These are phyloP conservation scores for Euphydryas editha DNA, from an alignment of 2,888 invertebrate genomes.

Conservation along the genomic window DNA sequence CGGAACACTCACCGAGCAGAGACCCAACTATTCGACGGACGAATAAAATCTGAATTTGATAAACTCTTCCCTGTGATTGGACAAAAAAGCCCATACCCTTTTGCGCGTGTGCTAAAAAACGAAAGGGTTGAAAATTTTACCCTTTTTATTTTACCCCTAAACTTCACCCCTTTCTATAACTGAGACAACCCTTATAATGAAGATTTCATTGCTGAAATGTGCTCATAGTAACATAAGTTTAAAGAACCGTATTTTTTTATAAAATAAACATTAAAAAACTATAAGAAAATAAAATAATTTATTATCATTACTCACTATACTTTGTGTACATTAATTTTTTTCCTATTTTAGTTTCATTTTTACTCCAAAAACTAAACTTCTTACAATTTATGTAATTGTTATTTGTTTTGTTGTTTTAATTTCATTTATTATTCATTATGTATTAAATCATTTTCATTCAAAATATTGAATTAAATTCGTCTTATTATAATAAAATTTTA, in stretches of 20 bases:
- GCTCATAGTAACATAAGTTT: background rate
- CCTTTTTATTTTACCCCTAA: conserved; percentile 68
- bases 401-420: no score
- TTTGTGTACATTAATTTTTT: background rate
- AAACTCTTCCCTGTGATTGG: conserved; percentile 73
- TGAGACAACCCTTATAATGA: conserved; percentile 5
- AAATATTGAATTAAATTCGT: background rate
- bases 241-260: background rate
- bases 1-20: conserved; percentile 55
- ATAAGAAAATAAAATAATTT: background rate
- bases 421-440: no score
- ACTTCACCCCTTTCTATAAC: conserved; percentile 55
- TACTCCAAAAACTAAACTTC: background rate
- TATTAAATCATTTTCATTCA: background rate
- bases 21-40: conserved; percentile 55
- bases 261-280: background rate
- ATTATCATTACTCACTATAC: background rate
- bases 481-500: background rate
- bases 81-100: conserved; percentile 66
- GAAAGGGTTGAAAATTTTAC: conserved; percentile 77
- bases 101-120: conserved; percentile 82
- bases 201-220: background rate
- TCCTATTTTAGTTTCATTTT: background rate
- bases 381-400: background rate
- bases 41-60: conserved; percentile 70